Conservation (phyloP, 2,113 vertebrate genomes). For the Lates calcarifer region DNA sequence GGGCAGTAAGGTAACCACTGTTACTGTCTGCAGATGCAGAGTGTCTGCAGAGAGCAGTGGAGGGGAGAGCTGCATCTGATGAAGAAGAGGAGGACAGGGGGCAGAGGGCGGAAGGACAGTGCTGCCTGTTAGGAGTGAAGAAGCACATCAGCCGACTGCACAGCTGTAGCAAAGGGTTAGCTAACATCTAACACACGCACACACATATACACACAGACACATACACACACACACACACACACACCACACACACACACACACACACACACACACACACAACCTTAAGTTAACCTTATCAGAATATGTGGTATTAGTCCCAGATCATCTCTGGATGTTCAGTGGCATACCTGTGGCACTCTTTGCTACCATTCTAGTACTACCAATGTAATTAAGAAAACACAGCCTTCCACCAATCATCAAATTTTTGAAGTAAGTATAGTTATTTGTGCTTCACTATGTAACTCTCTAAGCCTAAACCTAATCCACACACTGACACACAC, state of each 20-base stretch:
- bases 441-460: too few relatives aligned
- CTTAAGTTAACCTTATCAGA: not conserved
- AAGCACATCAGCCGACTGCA: slow-evolving; percentile 57
- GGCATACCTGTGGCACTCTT: not conserved
- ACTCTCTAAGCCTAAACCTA: too few relatives aligned
- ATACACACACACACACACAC: not conserved
- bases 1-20: not conserved
- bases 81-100: slow-evolving; percentile 83
- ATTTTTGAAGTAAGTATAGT: not conserved
- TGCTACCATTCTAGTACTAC: not conserved
- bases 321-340: not conserved
- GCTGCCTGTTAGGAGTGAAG: slow-evolving; percentile 71
- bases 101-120: slow-evolving; percentile 47
- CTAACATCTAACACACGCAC: not conserved
- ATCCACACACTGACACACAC: not conserved
- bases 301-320: not conserved
- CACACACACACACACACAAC: not conserved
- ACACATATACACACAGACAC: not conserved
- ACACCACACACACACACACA: not conserved
- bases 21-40: slow-evolving; percentile 65
- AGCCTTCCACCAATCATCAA: not conserved
- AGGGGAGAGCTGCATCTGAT: slow-evolving; percentile 85
- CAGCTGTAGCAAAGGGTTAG: slow-evolving; percentile 77
- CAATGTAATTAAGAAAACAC: not conserved
- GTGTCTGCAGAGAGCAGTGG: slow-evolving; percentile 84